Base-by-base conservation (phyloP, 2,888 invertebrate species). In the Strigamia crassipes region DNA sequence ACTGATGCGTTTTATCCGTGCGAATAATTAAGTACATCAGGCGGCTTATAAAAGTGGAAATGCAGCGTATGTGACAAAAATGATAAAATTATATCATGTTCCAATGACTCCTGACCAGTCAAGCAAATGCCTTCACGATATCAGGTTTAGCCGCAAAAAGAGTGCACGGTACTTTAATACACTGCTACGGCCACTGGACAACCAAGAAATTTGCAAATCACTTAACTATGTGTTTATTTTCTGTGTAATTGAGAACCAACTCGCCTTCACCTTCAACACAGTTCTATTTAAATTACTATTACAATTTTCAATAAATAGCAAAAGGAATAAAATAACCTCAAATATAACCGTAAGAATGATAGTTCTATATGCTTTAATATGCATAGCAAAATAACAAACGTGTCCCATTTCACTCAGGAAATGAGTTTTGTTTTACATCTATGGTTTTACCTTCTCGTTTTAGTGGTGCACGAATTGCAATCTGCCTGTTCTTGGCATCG, bases 1-100 rank as follows among this genome's bases (percentile, higher is more conserved):
- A 73, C 23, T 73, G 31, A 73, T n/a, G 73, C 31, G 73, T 73
- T 73, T 73, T 73, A 73, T 73, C 73, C 73, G 73, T 73, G 31
- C 73, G 31, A 73, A 73, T 73, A 73, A 73, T 73, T 73, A 73
- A 23, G 27, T 73, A 73, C 73, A 73, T 73, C 31, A 31, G 23
- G 9, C 9, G 27, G 73, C 23, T 31, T 73, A 73, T 31, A 12
- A 73, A 73, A 73, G 31, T 73, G 73, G 73, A 18, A 21, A 46
- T 1, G 56, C 56, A 56, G 56, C 56, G 18, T 56, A 56, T 56
- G 56, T 18, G 56, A 56, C 56, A 56, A 21, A 56, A 56, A 56
- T 18, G 56, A 56, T 56, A 56, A 56, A 56, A 56, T 56, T 56
- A 18, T 56, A 56, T 56, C 56, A 56, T 56, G 56, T 56, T 56